Conservation (phyloP, 1,140 invertebrate species). For the Cydia amplana region DNA sequence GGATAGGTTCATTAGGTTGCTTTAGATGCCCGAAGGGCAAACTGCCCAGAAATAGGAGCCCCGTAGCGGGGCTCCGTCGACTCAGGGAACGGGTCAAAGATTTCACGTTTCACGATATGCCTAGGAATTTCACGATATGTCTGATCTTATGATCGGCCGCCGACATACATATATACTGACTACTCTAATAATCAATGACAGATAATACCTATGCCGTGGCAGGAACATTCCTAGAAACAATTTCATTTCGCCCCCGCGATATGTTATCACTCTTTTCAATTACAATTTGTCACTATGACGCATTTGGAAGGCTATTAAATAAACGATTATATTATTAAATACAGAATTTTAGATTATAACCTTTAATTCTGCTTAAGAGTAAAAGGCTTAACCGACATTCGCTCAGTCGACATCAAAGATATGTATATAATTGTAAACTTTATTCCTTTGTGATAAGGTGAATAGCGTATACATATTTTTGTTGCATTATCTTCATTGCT, state of each 20-base stretch:
- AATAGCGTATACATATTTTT: neutral
- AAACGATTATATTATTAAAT: slow-evolving; percentile 9
- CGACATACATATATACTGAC: neutral
- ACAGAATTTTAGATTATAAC: neutral
- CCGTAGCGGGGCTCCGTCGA: no score
- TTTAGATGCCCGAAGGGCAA: no score
- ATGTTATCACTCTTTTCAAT: neutral
- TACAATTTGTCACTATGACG: neutral
- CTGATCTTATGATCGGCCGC: no score
- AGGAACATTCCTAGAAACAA: no score
- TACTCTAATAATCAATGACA: neutral
- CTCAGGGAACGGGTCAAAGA: no score
- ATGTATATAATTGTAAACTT: neutral
- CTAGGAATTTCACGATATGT: no score
- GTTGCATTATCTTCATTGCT: neutral
- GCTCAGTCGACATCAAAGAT: neutral
- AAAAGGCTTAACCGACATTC: neutral
- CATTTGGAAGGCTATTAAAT: slow-evolving; percentile 6
- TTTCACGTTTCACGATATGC: no score
- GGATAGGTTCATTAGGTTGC: no score
- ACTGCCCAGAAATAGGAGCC: no score
- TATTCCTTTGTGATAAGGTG: neutral
- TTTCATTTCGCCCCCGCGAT: neutral
- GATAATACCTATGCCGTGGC: no score
- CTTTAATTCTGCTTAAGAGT: neutral